These are phyloP conservation scores for Agonopterix arenella DNA, from an alignment of 2,888 invertebrate genomes.

Conservation along the genomic window DNA sequence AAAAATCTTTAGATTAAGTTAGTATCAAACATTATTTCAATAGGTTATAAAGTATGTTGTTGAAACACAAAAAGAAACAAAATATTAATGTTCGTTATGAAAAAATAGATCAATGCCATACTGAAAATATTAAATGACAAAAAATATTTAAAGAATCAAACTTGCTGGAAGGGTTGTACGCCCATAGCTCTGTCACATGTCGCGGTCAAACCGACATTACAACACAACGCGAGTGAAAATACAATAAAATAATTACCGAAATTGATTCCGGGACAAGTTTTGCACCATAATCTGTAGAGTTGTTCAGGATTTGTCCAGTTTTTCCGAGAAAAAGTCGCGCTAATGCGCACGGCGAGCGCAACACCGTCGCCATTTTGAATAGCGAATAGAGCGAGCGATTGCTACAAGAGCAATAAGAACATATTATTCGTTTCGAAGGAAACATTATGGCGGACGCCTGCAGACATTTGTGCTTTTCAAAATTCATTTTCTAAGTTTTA, in stretches of 20 bases:
- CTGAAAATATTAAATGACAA: not conserved
- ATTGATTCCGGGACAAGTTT: conserved; percentile 54
- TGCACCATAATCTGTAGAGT: conserved; percentile 61
- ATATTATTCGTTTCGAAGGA: conserved; percentile 77
- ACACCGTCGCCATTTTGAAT: conserved; percentile 78
- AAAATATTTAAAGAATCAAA: conserved; percentile 22
- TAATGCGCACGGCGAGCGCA: conserved; percentile 72
- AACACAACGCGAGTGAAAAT: conserved; percentile 52
- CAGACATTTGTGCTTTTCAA: conserved; percentile 76
- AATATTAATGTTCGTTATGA: too few relatives aligned
- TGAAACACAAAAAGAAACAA: too few relatives aligned
- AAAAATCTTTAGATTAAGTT: too few relatives aligned
- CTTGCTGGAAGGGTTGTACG: conserved; percentile 57
- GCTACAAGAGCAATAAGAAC: conserved; percentile 73
- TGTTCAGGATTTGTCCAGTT: conserved; percentile 66
- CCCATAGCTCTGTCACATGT: conserved; percentile 75
- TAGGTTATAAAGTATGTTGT: too few relatives aligned
- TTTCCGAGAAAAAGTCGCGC: conserved; percentile 69
- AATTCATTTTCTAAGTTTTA: conserved; percentile 77
- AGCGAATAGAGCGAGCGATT: conserved; percentile 77
- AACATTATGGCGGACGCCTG: conserved; percentile 78
- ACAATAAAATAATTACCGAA: conserved; percentile 72
- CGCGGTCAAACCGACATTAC: conserved; percentile 64
- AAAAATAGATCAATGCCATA: too few relatives aligned
- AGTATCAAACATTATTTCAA: too few relatives aligned